These are phyloP conservation scores for Heliconius hewitsoni DNA, from an alignment of 1,140 invertebrate species.

Conservation along the genomic window DNA sequence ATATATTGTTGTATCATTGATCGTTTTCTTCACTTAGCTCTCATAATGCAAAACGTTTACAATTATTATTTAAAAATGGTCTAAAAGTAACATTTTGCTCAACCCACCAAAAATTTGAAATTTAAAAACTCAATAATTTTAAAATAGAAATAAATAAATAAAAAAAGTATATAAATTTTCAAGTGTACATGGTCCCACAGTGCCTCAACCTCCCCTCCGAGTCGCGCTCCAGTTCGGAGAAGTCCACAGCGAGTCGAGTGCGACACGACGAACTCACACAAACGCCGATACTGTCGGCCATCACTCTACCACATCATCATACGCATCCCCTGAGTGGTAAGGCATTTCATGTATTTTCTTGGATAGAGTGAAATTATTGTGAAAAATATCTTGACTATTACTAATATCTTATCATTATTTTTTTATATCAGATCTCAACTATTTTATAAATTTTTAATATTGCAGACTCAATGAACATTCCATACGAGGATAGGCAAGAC, in stretches of 20 bases:
- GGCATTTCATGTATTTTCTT: not conserved
- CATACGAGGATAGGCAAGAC: conserved; percentile 60
- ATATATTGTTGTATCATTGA: too few species aligned
- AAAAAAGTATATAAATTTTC: too few species aligned
- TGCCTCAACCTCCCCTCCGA: conserved; percentile 47
- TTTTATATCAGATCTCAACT: too few species aligned
- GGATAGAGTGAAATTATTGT: not conserved
- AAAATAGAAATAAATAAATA: too few species aligned
- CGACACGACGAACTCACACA: conserved; percentile 52
- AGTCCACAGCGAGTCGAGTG: conserved; percentile 61
- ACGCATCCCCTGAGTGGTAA: conserved; percentile 44
- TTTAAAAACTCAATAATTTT: too few species aligned
- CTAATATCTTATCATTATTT: too few species aligned
- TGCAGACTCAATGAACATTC: conserved; percentile 56
- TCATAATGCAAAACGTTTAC: too few species aligned
- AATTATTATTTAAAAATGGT: too few species aligned
- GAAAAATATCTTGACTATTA: too few species aligned
- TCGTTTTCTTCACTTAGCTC: too few species aligned
- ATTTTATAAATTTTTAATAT: conserved; percentile 26
- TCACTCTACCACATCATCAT: conserved; percentile 53
- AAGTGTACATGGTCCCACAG: conserved; percentile 65
- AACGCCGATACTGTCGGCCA: conserved; percentile 65
- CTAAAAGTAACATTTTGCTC: too few species aligned
- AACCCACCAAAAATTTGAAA: too few species aligned
- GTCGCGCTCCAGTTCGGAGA: conserved; percentile 72